These are phyloP conservation scores for Anguilla marmorata DNA, from an alignment of 2,797 vertebrate genomes.

Conservation along the genomic window DNA sequence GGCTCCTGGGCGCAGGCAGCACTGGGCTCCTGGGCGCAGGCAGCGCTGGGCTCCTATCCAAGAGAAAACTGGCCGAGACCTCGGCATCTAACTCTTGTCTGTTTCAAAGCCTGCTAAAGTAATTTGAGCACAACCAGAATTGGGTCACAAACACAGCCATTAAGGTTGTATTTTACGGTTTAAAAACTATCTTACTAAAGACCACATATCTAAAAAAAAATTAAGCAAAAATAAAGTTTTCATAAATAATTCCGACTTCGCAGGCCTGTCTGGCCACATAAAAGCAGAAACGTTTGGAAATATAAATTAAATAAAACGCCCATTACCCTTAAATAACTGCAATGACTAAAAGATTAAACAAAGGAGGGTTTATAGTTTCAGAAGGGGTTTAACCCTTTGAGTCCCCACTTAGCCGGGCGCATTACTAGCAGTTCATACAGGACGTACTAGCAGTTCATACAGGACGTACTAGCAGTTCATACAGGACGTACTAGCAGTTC, in stretches of 20 bases:
- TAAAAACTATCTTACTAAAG: not conserved
- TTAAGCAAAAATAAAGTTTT: conserved; percentile 47
- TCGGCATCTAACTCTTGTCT: not conserved
- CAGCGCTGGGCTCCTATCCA: not conserved
- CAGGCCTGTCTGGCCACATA: conserved; percentile 79
- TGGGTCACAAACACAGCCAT: conserved; percentile 30
- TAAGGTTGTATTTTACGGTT: conserved; percentile 35
- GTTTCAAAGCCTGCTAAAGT: not conserved
- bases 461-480: too few relatives aligned
- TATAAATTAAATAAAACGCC: conserved; percentile 41
- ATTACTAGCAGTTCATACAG: conserved; percentile 24
- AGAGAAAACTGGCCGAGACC: not conserved
- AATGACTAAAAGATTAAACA: conserved; percentile 54
- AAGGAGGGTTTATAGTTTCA: conserved; percentile 35
- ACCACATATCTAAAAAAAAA: conserved; percentile 32
- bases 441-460: too few relatives aligned
- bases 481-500: too few relatives aligned
- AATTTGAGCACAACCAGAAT: too few relatives aligned
- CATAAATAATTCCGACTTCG: conserved; percentile 71
- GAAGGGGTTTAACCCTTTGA: conserved; percentile 20
- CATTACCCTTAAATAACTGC: conserved; percentile 51
- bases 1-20: too few relatives aligned
- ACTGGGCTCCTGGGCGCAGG: not conserved
- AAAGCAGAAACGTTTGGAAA: conserved; percentile 30
- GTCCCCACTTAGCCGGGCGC: conserved; percentile 22